Percentiles rank a stretch among this genome's conserved stretches.
These are phyloP conservation scores for Aphelenchoides fujianensis DNA, from an alignment of 1,140 invertebrate species.

Conservation along the genomic window DNA sequence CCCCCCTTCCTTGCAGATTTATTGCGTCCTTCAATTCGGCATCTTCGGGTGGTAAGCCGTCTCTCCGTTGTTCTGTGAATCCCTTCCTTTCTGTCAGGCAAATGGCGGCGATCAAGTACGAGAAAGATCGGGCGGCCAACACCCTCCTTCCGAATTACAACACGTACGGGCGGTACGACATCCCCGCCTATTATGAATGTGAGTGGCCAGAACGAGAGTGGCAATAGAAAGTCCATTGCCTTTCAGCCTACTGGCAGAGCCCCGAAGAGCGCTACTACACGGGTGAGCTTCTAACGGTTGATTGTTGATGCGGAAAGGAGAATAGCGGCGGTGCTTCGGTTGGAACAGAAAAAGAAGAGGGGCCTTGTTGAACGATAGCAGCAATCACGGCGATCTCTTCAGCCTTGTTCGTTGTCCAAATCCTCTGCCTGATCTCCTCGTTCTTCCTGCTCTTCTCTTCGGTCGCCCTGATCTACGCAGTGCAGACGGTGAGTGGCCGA, in stretches of 20 bases:
- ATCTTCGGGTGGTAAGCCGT: conserved; percentile 54
- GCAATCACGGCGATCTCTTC: conserved; percentile 20
- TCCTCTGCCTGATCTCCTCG: conserved; percentile 55
- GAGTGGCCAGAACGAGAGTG: conserved; percentile 47
- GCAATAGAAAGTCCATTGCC: too few relatives aligned
- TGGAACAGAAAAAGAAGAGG: too few relatives aligned
- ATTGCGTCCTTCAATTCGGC: conserved; percentile 55
- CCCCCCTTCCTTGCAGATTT: conserved; percentile 46
- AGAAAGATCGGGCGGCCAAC: conserved; percentile 59
- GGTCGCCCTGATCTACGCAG: conserved; percentile 55
- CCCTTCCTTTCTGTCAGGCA: conserved; percentile 36
- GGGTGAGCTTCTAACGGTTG: conserved; percentile 34
- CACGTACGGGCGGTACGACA: conserved; percentile 58
- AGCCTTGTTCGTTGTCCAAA: conserved; percentile 60
- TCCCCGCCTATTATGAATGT: conserved; percentile 57
- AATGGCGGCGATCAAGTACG: conserved; percentile 62
- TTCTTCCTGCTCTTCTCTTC: conserved; percentile 60
- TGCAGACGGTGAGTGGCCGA: conserved; percentile 51
- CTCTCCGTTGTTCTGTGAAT: background rate
- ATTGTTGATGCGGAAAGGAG: conserved; percentile 16
- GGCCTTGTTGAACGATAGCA: conserved; percentile 3
- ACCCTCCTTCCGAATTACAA: conserved; percentile 60
- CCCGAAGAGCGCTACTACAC: conserved; percentile 61
- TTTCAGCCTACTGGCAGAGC: conserved; percentile 39
- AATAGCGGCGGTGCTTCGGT: conserved; percentile 16